phyloP scores from a whole-genome alignment of 2,113 vertebrate species.

The Gymnarchus niloticus region DNA sequence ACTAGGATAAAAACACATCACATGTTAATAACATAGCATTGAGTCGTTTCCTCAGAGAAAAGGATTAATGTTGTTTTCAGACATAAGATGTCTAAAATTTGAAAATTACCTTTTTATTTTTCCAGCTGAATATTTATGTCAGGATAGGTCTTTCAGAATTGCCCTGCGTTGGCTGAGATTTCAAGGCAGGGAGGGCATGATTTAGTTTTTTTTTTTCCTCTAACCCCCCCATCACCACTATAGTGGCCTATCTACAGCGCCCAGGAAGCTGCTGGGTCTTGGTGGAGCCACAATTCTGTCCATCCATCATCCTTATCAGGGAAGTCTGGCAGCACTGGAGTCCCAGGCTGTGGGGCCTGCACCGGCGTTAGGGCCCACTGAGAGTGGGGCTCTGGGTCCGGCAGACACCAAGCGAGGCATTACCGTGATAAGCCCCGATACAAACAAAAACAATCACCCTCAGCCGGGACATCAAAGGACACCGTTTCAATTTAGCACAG shows the following conservation, averaged over 20 bases:
- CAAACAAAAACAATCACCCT: conserved; percentile 74
- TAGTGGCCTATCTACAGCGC: conserved; percentile 58
- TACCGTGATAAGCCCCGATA: conserved; percentile 57
- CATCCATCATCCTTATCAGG: conserved; percentile 94
- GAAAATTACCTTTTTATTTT: background rate
- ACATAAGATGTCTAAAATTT: too few relatives aligned
- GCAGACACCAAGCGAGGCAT: conserved; percentile 49
- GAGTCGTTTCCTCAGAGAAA: background rate
- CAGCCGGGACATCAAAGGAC: conserved; percentile 74
- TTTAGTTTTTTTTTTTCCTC: background rate
- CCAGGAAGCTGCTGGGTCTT: conserved; percentile 70
- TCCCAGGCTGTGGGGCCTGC: conserved; percentile 56
- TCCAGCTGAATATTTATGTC: background rate
- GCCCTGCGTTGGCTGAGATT: background rate
- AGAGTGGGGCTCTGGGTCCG: conserved; percentile 27
- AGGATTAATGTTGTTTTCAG: background rate
- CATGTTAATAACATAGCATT: background rate
- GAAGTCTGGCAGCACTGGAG: conserved; percentile 62
- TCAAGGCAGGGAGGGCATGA: background rate
- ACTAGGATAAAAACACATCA: background rate
- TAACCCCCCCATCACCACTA: background rate
- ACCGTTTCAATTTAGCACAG: conserved; percentile 37
- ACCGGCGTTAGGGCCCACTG: conserved; percentile 39
- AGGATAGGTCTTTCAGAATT: background rate
- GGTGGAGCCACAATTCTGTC: conserved; percentile 80